phyloP scores from a whole-genome alignment of 1,140 invertebrate genomes.

The Drosophila parvula region DNA sequence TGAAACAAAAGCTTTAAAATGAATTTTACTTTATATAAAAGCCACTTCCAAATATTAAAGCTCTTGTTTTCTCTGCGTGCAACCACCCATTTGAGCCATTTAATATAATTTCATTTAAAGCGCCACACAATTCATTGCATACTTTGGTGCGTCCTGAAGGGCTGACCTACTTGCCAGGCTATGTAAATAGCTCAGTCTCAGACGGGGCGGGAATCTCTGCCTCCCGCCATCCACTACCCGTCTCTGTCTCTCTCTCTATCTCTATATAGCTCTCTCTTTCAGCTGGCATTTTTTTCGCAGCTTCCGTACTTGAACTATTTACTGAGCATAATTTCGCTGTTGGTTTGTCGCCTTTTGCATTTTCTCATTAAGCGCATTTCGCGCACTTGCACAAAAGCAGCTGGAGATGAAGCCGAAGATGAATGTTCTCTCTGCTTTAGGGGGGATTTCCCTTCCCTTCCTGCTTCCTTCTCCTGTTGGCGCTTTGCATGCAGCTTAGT shows the following conservation, averaged over 20 bases:
- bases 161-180: conserved; percentile 60
- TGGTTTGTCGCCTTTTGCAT: conserved; percentile 74
- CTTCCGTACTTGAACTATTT: conserved; percentile 70
- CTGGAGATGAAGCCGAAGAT: conserved; percentile 55
- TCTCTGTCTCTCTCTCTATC: neutral
- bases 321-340: conserved; percentile 71
- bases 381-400: conserved; percentile 55
- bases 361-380: conserved; percentile 80
- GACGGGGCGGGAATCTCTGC: conserved; percentile 7
- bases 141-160: conserved; percentile 65
- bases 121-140: conserved; percentile 68
- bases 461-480: neutral
- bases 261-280: conserved; percentile 1
- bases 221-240: neutral
- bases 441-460: conserved; percentile 17
- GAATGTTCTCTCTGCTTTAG: conserved; percentile 52
- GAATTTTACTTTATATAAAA: neutral
- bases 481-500: conserved; percentile 57
- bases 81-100: conserved; percentile 47
- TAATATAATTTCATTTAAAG: conserved; percentile 65
- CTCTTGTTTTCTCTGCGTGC: neutral
- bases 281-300: conserved; percentile 30
- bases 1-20: neutral
- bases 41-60: too few species aligned
- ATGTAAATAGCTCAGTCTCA: conserved; percentile 50